A percentile compares a stretch with the other conserved stretches of the same genome.
Evolutionary conservation across 1,140 invertebrate genomes (phyloP).

Genomic region (Sipha flava): DNA sequence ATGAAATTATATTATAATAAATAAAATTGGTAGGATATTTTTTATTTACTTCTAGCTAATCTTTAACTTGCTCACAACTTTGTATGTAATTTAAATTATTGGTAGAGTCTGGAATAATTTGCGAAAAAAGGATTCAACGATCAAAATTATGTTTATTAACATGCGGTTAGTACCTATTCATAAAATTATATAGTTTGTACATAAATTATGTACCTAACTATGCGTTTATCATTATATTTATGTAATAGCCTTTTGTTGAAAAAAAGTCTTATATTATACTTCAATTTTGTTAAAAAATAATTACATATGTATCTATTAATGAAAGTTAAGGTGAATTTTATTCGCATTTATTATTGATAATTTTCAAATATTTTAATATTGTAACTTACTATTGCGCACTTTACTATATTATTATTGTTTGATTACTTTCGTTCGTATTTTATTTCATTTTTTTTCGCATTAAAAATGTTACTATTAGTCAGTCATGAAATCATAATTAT

Average conservation of each 20-base stretch:
- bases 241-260: neutral
- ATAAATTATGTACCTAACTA: neutral
- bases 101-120: neutral
- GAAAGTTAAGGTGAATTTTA: neutral
- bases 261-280: neutral
- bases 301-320: neutral
- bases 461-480: neutral
- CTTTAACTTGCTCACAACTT: conserved; percentile 16
- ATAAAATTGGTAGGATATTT: neutral
- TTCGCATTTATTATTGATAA: neutral
- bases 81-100: neutral
- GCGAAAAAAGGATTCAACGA: neutral
- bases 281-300: neutral
- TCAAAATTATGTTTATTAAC: neutral
- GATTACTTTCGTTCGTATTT: neutral
- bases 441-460: neutral
- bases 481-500: neutral
- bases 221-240: neutral
- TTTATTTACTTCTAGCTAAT: neutral
- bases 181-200: neutral
- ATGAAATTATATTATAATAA: neutral
- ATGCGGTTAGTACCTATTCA: neutral
- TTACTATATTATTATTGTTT: neutral
- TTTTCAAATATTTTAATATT: neutral
- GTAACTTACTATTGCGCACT: neutral